Base-by-base conservation (phyloP, 2,888 invertebrate genomes). In the Brachycybe producta region DNA sequence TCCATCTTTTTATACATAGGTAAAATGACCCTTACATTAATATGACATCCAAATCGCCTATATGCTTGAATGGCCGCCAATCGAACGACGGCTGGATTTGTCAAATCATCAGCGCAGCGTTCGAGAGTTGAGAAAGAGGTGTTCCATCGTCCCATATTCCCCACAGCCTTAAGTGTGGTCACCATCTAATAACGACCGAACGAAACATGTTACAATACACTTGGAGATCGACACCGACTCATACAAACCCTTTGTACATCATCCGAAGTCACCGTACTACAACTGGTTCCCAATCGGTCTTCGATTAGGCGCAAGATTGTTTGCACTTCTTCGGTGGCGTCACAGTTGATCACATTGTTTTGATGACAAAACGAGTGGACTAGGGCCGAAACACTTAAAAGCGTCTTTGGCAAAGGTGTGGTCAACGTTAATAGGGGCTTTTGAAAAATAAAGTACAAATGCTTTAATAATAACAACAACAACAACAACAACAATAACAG, bases 121-220 rank as follows among this genome's bases (percentile, higher is more conserved):
- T 42, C 43, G 17, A 52, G 19, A 4, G 26, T 36, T 8, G 26
- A 13, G 15, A 74, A 69, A 50, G 85, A 77, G 3, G 73, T 69
- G 7, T 53, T 43, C 43, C 80, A 74, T 1, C 82, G 72, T 1
- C 92, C 94, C 57, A 86, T 81, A 65, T 92, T 95, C n/a, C 88
- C 88, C 3, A 92, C 66, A 0, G 90, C 84, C 70, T 92, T 90
- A 19, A 92, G 71, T 8, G 82, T 77, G 57, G 85, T 74, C 54
- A 84, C 70, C 41, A 80, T 70, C 52, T 51, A 38, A 3, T 13
- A 13, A 19, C 8, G 23, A 13, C 23, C 21, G n/a, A 7, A 19
- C 2, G 17, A 41, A 24, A n/a, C 32, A 11, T n/a, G 32, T 32
- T 32, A 23, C 3, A 15, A 11, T 23, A 41, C 8, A 8, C 7